Evolutionary conservation across 2,888 invertebrate genomes (phyloP).

Genomic region (Eristalis arbustorum): DNA sequence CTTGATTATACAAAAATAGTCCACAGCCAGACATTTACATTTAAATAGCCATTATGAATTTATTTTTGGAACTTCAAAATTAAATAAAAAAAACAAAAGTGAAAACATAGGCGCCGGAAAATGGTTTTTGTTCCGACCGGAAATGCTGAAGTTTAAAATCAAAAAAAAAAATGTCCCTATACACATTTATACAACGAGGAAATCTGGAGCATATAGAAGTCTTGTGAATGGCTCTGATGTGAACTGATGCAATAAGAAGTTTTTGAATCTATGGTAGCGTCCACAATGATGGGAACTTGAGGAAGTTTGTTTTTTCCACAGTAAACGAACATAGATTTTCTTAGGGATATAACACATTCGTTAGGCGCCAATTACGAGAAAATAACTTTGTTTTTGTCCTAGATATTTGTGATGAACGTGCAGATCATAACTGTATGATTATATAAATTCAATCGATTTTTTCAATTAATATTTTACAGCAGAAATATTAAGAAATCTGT

Average conservation of each 20-base stretch:
- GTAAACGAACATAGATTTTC: background rate
- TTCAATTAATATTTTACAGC: background rate
- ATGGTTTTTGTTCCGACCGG: conserved; percentile 9
- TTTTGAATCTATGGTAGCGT: background rate
- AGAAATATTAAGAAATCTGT: background rate
- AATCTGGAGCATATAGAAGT: background rate
- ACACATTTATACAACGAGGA: background rate
- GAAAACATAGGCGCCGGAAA: background rate
- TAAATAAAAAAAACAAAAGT: background rate
- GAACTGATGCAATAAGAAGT: background rate
- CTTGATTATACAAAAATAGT: conserved; percentile 54
- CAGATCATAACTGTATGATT: no score
- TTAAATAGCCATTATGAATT: conserved; percentile 25
- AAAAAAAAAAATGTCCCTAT: background rate
- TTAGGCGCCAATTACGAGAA: background rate
- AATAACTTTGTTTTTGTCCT: background rate
- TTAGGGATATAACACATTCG: background rate
- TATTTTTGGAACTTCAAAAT: conserved; percentile 23
- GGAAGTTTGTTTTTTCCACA: background rate
- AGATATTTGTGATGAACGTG: no score
- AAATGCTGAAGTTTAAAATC: conserved; percentile 21
- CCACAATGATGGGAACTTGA: background rate
- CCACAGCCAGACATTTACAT: conserved; percentile 43
- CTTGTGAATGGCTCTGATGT: background rate
- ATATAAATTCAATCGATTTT: no score